Evolutionary conservation across 2,797 vertebrate species (phyloP), one percentile per base, ranked within the genome.

Genomic region (Rhinophrynus dorsalis): DNA sequence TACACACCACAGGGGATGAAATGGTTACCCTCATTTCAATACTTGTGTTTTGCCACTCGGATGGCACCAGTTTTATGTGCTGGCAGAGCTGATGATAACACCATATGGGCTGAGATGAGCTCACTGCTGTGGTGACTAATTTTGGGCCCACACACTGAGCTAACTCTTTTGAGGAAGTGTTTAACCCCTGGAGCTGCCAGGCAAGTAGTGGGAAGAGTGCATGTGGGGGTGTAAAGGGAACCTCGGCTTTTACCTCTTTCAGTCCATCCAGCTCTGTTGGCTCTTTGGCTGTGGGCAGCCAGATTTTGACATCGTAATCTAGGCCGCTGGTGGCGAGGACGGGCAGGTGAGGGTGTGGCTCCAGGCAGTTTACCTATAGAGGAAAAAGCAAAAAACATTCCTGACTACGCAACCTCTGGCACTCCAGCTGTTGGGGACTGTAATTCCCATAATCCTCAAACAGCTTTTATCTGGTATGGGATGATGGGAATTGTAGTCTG

Each of bases 301-400:
- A 98, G 66, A 98, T 93, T 80, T 98, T 98, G 50, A 98, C 94
- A 6, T 98, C 95, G 1, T 98, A 94, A 76, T 98, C 96, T n/a
- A 98, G 80, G 23, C 96, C 96, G 18, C 96, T 98, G 75, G 96
- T 98, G 66, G 96, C 96, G 84, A 98, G 83, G 10, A 94, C 92
- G 0, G 95, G 96, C 12, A 97, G 88, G 74, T 98, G 94, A 2
- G 96, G 96, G 51, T 98, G 96, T 0, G 95, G 96, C 84, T 98
- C 96, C 79, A 98, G 76, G 80, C 96, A 98, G 79, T 98, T 98
- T 38, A 97, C 95, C 96, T 96, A 81, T 24, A 10, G 42, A 13
- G n/a, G n/a, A n/a, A n/a, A n/a, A n/a, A n/a, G n/a, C n/a, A n/a
- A n/a, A n/a, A n/a, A n/a, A n/a, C n/a, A n/a, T n/a, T n/a, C n/a